A percentile compares a stretch with the other conserved stretches of the same genome.
These are phyloP conservation scores for Drosophila antonietae DNA, from an alignment of 2,888 invertebrate species.

Conservation along the genomic window DNA sequence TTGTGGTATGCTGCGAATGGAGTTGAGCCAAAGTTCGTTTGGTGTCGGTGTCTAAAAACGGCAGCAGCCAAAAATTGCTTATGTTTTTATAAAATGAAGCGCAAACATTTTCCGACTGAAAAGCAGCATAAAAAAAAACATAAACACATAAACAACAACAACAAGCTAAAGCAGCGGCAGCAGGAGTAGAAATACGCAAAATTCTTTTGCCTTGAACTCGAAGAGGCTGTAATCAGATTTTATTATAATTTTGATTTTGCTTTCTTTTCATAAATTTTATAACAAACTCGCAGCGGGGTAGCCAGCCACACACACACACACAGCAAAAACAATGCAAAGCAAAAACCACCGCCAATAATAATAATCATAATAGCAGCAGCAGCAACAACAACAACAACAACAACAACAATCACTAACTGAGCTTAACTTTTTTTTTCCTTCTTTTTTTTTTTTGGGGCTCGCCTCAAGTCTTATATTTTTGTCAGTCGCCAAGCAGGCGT, in stretches of 20 bases:
- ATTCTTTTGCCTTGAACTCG: conserved; percentile 39
- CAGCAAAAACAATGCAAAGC: conserved; percentile 38
- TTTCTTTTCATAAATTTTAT: conserved; percentile 82
- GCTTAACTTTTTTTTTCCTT: conserved; percentile 33
- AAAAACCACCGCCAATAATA: conserved; percentile 78
- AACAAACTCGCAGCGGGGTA: conserved; percentile 62
- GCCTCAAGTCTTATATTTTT: conserved; percentile 60
- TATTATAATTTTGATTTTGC: conserved; percentile 82
- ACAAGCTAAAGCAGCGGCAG: conserved; percentile 25
- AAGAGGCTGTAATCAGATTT: conserved; percentile 78
- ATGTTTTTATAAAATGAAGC: conserved; percentile 79
- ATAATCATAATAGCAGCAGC: conserved; percentile 68
- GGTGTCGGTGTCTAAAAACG: conserved; percentile 75
- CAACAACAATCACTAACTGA: conserved; percentile 32
- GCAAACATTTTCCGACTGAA: conserved; percentile 80
- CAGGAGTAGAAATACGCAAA: conserved; percentile 20
- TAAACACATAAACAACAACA: conserved; percentile 45
- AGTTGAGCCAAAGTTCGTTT: conserved; percentile 55
- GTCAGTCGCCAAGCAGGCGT: conserved; percentile 79
- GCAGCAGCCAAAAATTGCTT: conserved; percentile 68
- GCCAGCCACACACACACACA: conserved; percentile 4
- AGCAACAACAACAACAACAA: conserved; percentile 32
- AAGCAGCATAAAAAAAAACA: conserved; percentile 68
- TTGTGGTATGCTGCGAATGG: conserved; percentile 24
- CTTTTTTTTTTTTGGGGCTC: not conserved